A percentile compares a stretch with the other conserved stretches of the same genome.
These are phyloP conservation scores for human (Homo sapiens) DNA, from an alignment of 2,113 vertebrate genomes.

Conservation along the genomic window DNA sequence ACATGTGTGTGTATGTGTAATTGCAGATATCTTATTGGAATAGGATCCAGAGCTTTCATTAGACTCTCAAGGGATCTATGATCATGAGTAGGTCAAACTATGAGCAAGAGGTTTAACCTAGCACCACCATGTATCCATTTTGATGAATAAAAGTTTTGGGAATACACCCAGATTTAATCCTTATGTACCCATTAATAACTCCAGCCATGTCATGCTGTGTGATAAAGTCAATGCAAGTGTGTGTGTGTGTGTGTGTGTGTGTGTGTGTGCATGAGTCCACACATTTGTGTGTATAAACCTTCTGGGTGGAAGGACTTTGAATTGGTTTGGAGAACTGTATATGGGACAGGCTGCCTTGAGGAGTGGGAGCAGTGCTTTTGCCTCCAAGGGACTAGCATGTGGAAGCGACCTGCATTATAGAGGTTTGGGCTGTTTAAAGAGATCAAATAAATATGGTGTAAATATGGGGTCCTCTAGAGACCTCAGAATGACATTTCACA, in stretches of 20 bases:
- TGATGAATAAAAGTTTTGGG: background rate
- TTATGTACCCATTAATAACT: background rate
- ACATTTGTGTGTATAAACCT: background rate
- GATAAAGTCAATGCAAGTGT: background rate
- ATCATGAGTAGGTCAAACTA: background rate
- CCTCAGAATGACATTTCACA: background rate
- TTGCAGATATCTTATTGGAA: background rate
- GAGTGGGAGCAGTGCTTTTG: background rate
- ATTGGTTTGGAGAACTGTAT: background rate
- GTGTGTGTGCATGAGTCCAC: background rate
- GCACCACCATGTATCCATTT: background rate
- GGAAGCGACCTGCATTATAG: background rate
- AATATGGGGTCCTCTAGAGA: background rate
- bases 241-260: background rate
- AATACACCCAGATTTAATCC: background rate
- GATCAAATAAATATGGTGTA: background rate
- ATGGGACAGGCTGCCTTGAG: background rate
- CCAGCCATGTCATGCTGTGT: background rate
- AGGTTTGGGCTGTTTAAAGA: background rate
- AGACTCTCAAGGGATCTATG: background rate
- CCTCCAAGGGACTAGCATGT: background rate
- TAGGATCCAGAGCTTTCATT: background rate
- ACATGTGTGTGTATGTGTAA: background rate
- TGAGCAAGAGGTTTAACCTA: background rate
- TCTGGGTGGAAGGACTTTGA: background rate